phyloP scores from a whole-genome alignment of 2,888 invertebrate species.

The Nasonovia ribisnigri region DNA sequence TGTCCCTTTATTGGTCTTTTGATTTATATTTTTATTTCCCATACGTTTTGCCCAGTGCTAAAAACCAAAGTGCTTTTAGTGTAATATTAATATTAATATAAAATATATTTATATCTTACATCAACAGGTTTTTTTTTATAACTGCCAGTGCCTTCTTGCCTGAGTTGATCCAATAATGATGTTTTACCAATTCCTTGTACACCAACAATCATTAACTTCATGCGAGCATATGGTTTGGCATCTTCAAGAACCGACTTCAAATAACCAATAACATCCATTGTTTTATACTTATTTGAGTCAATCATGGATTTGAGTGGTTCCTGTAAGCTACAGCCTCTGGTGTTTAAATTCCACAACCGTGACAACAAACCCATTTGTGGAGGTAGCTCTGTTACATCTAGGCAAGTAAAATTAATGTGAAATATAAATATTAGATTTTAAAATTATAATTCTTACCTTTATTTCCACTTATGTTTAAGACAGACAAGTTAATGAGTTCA shows the following conservation, averaged over 20 bases:
- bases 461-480: conserved; percentile 92
- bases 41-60: conserved; percentile 96
- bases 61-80: conserved; percentile 67
- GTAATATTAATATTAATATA: conserved; percentile 32
- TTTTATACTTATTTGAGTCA: conserved; percentile 91
- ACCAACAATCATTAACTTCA: conserved; percentile 97
- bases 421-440: not conserved
- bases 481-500: conserved; percentile 89
- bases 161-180: conserved; percentile 86
- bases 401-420: not conserved
- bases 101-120: conserved; percentile 69
- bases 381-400: conserved; percentile 88
- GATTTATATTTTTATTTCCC: conserved; percentile 88
- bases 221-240: conserved; percentile 91
- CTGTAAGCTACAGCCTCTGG: conserved; percentile 87
- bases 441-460: conserved; percentile 72
- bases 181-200: conserved; percentile 91
- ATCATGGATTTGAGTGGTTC: conserved; percentile 94
- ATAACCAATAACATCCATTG: conserved; percentile 94
- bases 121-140: conserved; percentile 80
- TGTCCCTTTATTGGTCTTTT: conserved; percentile 81
- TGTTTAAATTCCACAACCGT: conserved; percentile 96
- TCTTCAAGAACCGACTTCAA: conserved; percentile 89
- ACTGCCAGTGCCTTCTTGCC: conserved; percentile 86
- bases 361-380: conserved; percentile 94